Evolutionary conservation across 2,888 invertebrate genomes (phyloP).

Genomic region (Nymphalis urticae): DNA sequence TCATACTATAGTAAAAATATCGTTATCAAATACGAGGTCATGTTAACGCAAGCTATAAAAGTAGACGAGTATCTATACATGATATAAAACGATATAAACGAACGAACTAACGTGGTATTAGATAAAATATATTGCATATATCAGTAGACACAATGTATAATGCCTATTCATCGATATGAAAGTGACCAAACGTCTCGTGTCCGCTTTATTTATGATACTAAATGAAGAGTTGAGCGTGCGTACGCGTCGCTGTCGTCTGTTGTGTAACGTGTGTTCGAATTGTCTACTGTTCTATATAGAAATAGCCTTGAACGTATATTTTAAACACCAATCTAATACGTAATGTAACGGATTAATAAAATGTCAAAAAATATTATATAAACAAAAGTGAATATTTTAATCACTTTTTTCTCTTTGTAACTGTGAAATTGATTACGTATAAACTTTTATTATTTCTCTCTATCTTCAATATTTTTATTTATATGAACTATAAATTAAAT

Average conservation of each 20-base stretch:
- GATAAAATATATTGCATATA: slow-evolving; percentile 29
- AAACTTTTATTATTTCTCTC: too few relatives aligned
- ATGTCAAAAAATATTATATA: neutral
- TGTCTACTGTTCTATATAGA: slow-evolving; percentile 46
- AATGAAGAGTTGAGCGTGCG: slow-evolving; percentile 56
- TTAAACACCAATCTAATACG: neutral
- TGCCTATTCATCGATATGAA: slow-evolving; percentile 21
- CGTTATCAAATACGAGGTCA: slow-evolving; percentile 18
- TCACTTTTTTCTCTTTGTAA: neutral
- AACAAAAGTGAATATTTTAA: neutral
- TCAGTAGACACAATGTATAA: slow-evolving; percentile 18
- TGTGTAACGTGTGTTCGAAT: slow-evolving; percentile 58
- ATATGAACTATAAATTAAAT: too few relatives aligned
- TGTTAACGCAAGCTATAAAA: slow-evolving; percentile 5
- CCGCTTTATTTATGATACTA: slow-evolving; percentile 45
- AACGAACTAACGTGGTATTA: neutral
- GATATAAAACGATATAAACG: neutral
- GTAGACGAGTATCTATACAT: neutral
- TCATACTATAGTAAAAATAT: neutral
- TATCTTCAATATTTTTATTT: neutral
- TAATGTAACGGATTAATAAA: neutral
- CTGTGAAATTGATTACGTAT: too few relatives aligned
- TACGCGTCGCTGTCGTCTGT: slow-evolving; percentile 49
- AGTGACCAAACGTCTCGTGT: slow-evolving; percentile 36
- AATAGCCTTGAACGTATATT: slow-evolving; percentile 36